Conservation (phyloP, 2,113 vertebrate species). For the Asarcornis scutulata region DNA sequence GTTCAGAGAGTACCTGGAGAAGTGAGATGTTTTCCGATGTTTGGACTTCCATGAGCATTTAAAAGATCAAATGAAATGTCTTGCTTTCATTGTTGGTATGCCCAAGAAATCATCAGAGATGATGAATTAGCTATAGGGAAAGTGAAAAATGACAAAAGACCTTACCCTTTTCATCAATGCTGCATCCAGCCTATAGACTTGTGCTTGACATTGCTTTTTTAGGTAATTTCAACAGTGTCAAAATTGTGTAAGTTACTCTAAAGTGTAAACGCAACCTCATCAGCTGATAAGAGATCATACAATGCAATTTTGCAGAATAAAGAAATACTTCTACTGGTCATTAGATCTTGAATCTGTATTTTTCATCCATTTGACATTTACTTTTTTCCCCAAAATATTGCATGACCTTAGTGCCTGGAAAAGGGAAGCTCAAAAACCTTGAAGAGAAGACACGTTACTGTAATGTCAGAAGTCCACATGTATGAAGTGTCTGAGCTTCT, state of each 20-base stretch:
- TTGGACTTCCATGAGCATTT: neutral
- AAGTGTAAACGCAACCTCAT: neutral
- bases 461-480: neutral
- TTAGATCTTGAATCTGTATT: neutral
- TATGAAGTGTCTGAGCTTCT: neutral
- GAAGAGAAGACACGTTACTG: neutral
- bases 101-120: neutral
- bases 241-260: neutral
- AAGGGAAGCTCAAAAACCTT: neutral
- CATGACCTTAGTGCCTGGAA: neutral
- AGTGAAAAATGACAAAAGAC: neutral
- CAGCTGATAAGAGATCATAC: neutral
- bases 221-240: neutral
- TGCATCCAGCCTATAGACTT: neutral
- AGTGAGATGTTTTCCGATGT: neutral
- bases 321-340: neutral
- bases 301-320: neutral
- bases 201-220: neutral
- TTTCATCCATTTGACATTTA: neutral
- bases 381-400: no score
- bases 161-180: neutral
- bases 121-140: neutral
- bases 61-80: neutral
- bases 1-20: neutral
- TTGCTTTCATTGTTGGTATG: neutral